A percentile compares a stretch with the other conserved stretches of the same genome.
phyloP scores from a whole-genome alignment of 1,140 invertebrate species.

The Heliconius melpomene region DNA sequence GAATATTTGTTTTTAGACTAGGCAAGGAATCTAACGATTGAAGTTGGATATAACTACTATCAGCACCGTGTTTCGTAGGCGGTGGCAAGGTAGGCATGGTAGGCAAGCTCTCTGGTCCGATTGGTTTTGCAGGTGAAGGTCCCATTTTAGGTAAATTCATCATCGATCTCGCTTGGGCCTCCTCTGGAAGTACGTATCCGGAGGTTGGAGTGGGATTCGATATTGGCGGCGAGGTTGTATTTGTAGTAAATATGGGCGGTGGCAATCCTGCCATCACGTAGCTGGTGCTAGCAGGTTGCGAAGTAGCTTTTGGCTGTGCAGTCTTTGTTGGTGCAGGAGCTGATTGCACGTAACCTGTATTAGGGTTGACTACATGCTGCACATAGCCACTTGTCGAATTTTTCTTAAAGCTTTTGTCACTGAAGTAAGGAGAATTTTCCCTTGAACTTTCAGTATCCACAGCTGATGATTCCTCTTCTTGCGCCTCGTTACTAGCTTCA shows the following conservation, averaged over 20 bases:
- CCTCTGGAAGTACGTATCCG: conserved; percentile 67
- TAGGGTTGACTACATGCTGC: conserved; percentile 57
- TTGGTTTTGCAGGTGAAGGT: conserved; percentile 53
- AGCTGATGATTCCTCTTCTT: conserved; percentile 55
- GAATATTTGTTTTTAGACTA: conserved; percentile 64
- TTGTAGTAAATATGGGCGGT: conserved; percentile 64
- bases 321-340: conserved; percentile 51
- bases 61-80: conserved; percentile 57
- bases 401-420: conserved; percentile 60
- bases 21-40: conserved; percentile 68
- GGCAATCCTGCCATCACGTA: conserved; percentile 70
- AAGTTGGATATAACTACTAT: conserved; percentile 72
- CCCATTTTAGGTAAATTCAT: conserved; percentile 59
- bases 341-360: conserved; percentile 62
- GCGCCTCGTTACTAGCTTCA: conserved; percentile 47
- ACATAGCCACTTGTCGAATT: conserved; percentile 64
- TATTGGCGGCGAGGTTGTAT: conserved; percentile 42
- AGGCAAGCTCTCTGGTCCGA: conserved; percentile 73
- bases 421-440: conserved; percentile 59
- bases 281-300: conserved; percentile 63
- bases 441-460: conserved; percentile 56
- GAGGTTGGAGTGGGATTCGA: conserved; percentile 53
- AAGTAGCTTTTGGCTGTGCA: conserved; percentile 40
- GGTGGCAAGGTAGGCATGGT: conserved; percentile 70
- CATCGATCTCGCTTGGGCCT: conserved; percentile 54